Evolutionary conservation across 2,888 invertebrate genomes (phyloP).

Genomic region (Tolmerus cingulatus): DNA sequence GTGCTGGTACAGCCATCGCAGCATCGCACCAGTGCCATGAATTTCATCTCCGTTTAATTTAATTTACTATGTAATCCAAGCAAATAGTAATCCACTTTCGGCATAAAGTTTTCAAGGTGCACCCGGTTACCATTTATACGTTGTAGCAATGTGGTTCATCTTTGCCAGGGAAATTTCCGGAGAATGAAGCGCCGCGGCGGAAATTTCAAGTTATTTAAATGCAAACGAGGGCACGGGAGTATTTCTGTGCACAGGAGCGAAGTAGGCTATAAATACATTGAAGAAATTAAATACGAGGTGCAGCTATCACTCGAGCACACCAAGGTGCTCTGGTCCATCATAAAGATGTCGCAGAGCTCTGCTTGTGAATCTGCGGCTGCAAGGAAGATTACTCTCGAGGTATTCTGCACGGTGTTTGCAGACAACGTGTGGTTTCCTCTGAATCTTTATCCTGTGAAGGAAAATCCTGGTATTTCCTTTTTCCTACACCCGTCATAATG

Average conservation of each 20-base stretch:
- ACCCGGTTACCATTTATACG: not conserved
- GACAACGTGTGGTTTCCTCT: not conserved
- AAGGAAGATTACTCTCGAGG: not conserved
- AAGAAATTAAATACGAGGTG: constrained; percentile 19
- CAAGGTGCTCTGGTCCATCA: not conserved
- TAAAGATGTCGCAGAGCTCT: not conserved
- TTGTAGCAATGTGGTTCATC: not conserved
- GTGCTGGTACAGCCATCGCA: not conserved
- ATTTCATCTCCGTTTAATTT: constrained; percentile 13
- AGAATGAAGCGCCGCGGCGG: not conserved
- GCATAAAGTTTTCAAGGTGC: not conserved
- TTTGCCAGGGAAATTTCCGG: not conserved
- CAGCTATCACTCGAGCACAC: not conserved
- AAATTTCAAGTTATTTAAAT: constrained; percentile 11
- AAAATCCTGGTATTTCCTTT: not conserved
- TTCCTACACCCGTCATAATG: not conserved
- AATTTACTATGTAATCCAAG: not conserved
- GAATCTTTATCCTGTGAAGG: not conserved
- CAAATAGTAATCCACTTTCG: not conserved
- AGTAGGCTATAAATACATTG: constrained; percentile 17
- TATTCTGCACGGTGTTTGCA: not conserved
- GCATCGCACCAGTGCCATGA: not conserved
- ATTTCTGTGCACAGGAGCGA: not conserved
- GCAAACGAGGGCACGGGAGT: constrained; percentile 11
- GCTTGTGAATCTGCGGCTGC: not conserved